Evolutionary conservation across 1,140 invertebrate species (phyloP).

Genomic region (Pygmarrhopalites habei): DNA sequence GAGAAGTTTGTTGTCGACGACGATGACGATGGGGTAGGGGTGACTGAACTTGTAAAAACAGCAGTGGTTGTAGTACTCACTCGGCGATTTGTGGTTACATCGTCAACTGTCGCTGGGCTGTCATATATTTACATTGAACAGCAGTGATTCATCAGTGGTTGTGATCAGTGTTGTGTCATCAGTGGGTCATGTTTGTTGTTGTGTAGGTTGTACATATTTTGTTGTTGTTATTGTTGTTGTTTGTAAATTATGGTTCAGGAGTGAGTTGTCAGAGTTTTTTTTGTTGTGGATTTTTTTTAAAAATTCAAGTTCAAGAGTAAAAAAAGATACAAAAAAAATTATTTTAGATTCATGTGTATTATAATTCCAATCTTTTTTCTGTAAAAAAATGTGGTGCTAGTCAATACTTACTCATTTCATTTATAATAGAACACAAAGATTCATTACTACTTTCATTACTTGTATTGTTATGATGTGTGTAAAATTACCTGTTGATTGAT

Average conservation of each 20-base stretch:
- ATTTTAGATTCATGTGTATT: not conserved
- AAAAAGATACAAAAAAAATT: not conserved
- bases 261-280: not conserved
- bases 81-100: not conserved
- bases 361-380: not conserved
- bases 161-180: not conserved
- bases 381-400: too few relatives aligned
- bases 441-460: too few relatives aligned
- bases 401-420: too few relatives aligned
- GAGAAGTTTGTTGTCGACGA: too few relatives aligned
- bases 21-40: too few relatives aligned
- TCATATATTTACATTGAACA: too few relatives aligned
- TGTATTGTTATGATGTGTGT: too few relatives aligned
- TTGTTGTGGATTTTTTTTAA: not conserved
- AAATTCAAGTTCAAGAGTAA: not conserved
- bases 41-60: not conserved
- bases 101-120: conserved; percentile 4
- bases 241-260: not conserved
- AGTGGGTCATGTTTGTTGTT: not conserved
- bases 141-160: too few relatives aligned
- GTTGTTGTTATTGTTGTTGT: not conserved
- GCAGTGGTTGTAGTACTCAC: not conserved
- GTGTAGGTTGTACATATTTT: not conserved
- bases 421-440: too few relatives aligned
- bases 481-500: too few relatives aligned